Percentiles rank a stretch among this genome's conserved stretches.
Conservation (phyloP, 2,113 vertebrate genomes). For the Odontesthes bonariensis region DNA sequence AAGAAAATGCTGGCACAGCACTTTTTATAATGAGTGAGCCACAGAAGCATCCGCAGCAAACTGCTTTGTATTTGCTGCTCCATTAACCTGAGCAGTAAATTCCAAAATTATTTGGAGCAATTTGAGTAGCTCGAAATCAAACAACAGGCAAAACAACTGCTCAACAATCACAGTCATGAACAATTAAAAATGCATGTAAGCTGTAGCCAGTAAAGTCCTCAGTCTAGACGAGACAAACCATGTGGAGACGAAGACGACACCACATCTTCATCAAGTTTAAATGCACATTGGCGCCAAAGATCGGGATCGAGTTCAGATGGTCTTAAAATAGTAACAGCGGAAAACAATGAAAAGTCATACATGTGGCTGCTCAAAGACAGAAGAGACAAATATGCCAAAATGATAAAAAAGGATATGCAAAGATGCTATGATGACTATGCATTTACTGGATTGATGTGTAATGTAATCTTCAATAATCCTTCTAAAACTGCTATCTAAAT, state of each 20-base stretch:
- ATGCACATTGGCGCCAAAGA: conserved; percentile 8
- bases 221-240: conserved; percentile 6
- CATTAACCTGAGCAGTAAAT: conserved; percentile 14
- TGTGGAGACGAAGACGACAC: neutral
- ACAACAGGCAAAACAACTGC: conserved; percentile 3
- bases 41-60: conserved; percentile 2
- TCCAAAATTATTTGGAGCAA: conserved; percentile 1
- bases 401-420: neutral
- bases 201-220: conserved; percentile 8
- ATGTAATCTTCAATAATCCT: neutral
- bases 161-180: conserved; percentile 15
- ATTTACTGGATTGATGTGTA: neutral
- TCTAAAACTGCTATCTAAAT: neutral
- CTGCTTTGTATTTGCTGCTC: neutral
- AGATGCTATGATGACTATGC: neutral
- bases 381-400: neutral
- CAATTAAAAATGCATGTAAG: neutral
- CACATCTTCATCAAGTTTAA: conserved; percentile 16
- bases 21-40: conserved; percentile 14
- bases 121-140: conserved; percentile 20
- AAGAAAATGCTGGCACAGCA: conserved; percentile 28
- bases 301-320: neutral
- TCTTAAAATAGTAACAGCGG: neutral
- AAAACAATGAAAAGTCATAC: conserved; percentile 19
- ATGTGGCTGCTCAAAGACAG: neutral